Base-by-base conservation (phyloP, 2,113 vertebrate species). In the Scartelaos histophorus region DNA sequence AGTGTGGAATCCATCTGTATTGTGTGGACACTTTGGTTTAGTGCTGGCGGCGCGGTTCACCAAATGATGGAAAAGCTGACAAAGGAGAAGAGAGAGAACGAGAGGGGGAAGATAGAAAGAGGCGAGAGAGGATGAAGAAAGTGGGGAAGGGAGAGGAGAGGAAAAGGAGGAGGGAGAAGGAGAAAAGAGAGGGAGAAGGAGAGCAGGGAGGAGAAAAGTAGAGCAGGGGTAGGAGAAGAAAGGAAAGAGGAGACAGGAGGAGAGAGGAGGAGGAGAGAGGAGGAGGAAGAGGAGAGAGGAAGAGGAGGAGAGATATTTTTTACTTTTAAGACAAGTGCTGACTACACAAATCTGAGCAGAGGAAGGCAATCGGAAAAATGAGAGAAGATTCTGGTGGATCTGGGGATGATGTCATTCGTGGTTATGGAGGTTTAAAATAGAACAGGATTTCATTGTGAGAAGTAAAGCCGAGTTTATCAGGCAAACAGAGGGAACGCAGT, bases 11-110 rank as follows among this genome's bases (percentile, higher is more conserved):
- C 1, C 9, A 75, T 71, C 70, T 17, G 51, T 12, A 46, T 83
- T 74, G 64, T 82, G 84, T 75, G 67, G 70, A 70, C 73, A 64
- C 29, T 29, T 65, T 75, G 78, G 45, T 77, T 78, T 21, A 66
- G 81, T 78, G 74, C 84, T 76, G 82, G 76, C 70, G 22, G 57
- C 13, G 68, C 12, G 66, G 83, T 76, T 71, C 70, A 76, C 66
- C 70, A 0, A 69, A 19, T 1, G 25, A 61, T 70, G 74, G 86
- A 90, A 90, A 87, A 79, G 70, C 86, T 91, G 88, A 88, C 79
- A 0, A 74, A 71, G 76, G 71, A 74, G 69, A 47, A 58, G 82
- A 71, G 83, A 71, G 7, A 38, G 57, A 75, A 57, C 67, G 29
- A 29, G 29, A 29, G 4, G 29, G 4, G 29, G 29, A 4, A 29